Conservation (phyloP, 2,797 vertebrate genomes). For the Pelobates cultripes region DNA sequence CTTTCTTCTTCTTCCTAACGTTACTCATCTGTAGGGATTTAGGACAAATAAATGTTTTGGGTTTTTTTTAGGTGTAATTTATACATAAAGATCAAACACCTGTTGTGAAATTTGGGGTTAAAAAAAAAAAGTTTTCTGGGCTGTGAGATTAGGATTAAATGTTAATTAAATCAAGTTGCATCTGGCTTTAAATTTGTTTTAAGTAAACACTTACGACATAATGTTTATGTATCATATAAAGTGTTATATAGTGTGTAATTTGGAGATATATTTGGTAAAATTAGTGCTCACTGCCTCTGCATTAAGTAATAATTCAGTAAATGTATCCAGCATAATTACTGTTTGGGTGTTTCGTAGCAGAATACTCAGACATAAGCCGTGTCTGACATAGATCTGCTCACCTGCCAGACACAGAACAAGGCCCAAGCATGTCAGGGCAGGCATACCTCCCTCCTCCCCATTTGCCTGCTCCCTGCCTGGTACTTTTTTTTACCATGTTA, state of each 20-base stretch:
- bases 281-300: slow-evolving; percentile 23
- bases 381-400: slow-evolving; percentile 39
- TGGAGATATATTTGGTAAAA: slow-evolving; percentile 45
- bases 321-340: slow-evolving; percentile 43
- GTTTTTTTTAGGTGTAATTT: too few relatives aligned
- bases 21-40: too few relatives aligned
- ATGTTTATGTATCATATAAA: slow-evolving; percentile 39
- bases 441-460: slow-evolving; percentile 8
- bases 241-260: slow-evolving; percentile 48
- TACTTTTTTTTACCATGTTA: background rate
- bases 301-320: slow-evolving; percentile 52
- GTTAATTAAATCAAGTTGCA: slow-evolving; percentile 21
- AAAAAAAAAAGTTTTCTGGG: too few relatives aligned
- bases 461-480: slow-evolving; percentile 14
- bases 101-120: too few relatives aligned
- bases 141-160: background rate
- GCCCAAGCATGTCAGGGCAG: slow-evolving; percentile 32
- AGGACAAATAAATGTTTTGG: too few relatives aligned
- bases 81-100: too few relatives aligned
- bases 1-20: too few relatives aligned
- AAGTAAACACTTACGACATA: slow-evolving; percentile 11
- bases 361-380: slow-evolving; percentile 29
- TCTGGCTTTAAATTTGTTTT: background rate
- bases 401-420: slow-evolving; percentile 15
- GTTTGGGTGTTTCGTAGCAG: slow-evolving; percentile 39